Percentiles rank a stretch among this genome's conserved stretches.
Conservation (phyloP, 2,113 vertebrate species). For the Columba livia region DNA sequence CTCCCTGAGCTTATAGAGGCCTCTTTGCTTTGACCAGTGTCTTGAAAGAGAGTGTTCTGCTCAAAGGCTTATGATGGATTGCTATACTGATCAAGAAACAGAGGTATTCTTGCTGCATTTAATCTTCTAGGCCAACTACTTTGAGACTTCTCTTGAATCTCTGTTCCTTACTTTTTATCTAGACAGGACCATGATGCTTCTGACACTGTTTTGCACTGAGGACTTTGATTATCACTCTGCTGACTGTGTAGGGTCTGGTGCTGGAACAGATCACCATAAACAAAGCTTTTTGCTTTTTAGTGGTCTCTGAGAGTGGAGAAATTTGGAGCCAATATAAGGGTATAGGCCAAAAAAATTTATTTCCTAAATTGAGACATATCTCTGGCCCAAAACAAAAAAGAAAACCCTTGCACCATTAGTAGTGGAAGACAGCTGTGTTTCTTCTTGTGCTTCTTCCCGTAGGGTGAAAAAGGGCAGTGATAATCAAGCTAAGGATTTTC, state of each 20-base stretch:
- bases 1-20: background rate
- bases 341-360: background rate
- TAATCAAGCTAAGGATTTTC: background rate
- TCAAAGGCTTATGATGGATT: background rate
- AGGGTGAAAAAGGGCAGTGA: background rate
- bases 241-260: background rate
- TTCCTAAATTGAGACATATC: background rate
- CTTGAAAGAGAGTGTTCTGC: background rate
- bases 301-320: background rate
- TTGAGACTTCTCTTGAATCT: background rate
- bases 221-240: background rate
- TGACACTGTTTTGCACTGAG: background rate
- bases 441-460: background rate
- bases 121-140: background rate
- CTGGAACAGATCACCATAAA: background rate
- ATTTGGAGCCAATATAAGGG: background rate
- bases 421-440: background rate
- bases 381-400: background rate
- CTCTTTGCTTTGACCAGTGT: rapidly evolving
- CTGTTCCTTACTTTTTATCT: background rate
- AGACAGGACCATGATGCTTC: background rate
- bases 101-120: background rate
- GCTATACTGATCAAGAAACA: background rate
- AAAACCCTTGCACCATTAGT: rapidly evolving
- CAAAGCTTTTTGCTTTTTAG: background rate